Percentiles rank a stretch among this genome's conserved stretches.
Evolutionary conservation across 2,888 invertebrate genomes (phyloP).

Genomic region (Cheilosia vernalis): DNA sequence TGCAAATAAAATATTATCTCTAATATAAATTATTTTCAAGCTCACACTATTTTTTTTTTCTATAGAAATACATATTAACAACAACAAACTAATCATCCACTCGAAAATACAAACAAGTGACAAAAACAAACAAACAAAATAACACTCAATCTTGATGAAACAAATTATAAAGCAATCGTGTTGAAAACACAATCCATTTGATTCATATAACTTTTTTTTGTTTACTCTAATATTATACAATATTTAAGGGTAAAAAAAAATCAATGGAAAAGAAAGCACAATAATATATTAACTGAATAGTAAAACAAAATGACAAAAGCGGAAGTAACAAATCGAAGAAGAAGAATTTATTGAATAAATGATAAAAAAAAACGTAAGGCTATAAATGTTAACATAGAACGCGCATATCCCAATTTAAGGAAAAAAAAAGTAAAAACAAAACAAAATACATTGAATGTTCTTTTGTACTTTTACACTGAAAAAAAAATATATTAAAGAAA

Average conservation of each 20-base stretch:
- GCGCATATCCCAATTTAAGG: conserved; percentile 75
- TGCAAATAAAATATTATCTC: conserved; percentile 36
- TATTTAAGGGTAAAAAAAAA: conserved; percentile 70
- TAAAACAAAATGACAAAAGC: conserved; percentile 3
- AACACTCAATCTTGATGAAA: conserved; percentile 73
- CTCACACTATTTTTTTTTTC: conserved; percentile 41
- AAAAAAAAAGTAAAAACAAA: conserved; percentile 50
- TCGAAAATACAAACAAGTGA: conserved; percentile 69
- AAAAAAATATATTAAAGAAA: conserved; percentile 36
- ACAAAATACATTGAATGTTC: conserved; percentile 69
- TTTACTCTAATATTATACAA: conserved; percentile 65
- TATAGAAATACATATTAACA: conserved; percentile 16
- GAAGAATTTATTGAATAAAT: conserved; percentile 52
- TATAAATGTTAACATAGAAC: conserved; percentile 75
- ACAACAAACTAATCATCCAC: conserved; percentile 56
- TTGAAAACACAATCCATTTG: conserved; percentile 67
- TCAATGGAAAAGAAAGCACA: conserved; percentile 73
- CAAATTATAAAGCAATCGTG: conserved; percentile 73
- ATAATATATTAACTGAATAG: conserved; percentile 68
- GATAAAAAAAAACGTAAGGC: conserved; percentile 59
- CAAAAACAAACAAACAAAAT: conserved; percentile 40
- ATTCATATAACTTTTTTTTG: conserved; percentile 60
- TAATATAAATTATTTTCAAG: conserved; percentile 50
- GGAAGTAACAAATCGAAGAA: conserved; percentile 57
- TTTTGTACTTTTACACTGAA: conserved; percentile 76